phyloP scores from a whole-genome alignment of 2,797 vertebrate species.

The Iguana delicatissima region DNA sequence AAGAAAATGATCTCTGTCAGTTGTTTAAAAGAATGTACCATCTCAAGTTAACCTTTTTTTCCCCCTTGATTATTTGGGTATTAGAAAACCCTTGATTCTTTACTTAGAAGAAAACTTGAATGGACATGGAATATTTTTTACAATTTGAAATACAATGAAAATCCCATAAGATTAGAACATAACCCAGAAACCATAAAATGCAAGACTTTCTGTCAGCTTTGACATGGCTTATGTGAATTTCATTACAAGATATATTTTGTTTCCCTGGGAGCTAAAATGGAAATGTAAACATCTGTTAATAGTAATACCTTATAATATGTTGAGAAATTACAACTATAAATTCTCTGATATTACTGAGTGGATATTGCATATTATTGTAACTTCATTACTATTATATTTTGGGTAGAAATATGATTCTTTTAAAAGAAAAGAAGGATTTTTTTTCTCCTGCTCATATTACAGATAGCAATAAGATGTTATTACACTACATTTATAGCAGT shows the following conservation, averaged over 20 bases:
- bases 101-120: too few species aligned
- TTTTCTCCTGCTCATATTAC: not conserved
- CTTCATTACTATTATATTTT: not conserved
- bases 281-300: not conserved
- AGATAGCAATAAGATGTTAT: not conserved
- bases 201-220: too few species aligned
- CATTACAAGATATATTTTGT: not conserved
- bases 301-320: not conserved
- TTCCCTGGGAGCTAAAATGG: not conserved
- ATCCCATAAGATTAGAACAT: too few species aligned
- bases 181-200: too few species aligned
- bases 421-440: not conserved
- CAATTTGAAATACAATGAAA: too few species aligned
- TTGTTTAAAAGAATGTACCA: too few species aligned
- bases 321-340: not conserved
- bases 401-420: not conserved
- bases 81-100: too few species aligned
- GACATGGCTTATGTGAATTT: too few species aligned
- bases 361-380: not conserved
- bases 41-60: too few species aligned
- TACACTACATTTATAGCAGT: not conserved
- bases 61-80: too few species aligned
- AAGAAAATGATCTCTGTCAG: too few species aligned
- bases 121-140: too few species aligned
- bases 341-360: not conserved